phyloP scores from a whole-genome alignment of 2,797 vertebrate species.

The Poecile montanus region DNA sequence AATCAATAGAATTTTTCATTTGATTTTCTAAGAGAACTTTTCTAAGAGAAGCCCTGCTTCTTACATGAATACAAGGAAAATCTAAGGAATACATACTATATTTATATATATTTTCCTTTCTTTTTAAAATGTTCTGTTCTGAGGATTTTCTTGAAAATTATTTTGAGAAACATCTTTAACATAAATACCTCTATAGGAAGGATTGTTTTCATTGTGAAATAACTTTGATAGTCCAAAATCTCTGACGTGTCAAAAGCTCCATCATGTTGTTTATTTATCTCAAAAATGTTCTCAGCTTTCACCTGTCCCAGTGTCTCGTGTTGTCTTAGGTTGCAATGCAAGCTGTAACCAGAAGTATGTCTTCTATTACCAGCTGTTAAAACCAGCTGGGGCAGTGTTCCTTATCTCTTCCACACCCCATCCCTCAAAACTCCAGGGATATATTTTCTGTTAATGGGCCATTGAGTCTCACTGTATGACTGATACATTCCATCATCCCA shows the following conservation, averaged over 20 bases:
- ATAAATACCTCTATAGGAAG: neutral
- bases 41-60: neutral
- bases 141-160: neutral
- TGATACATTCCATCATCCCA: too few species aligned
- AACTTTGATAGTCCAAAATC: neutral
- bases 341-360: too few species aligned
- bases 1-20: neutral
- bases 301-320: neutral
- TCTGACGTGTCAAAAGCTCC: neutral
- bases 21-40: slow-evolving; percentile 26
- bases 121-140: neutral
- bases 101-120: neutral
- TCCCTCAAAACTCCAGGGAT: too few species aligned
- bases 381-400: too few species aligned
- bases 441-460: too few species aligned
- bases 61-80: neutral
- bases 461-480: too few species aligned
- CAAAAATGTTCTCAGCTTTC: neutral
- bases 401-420: too few species aligned
- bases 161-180: neutral
- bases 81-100: neutral
- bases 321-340: too few species aligned
- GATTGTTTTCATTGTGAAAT: neutral
- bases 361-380: too few species aligned
- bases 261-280: neutral